Conservation (phyloP, 2,113 vertebrate species). For the Lepidothrix coronata region DNA sequence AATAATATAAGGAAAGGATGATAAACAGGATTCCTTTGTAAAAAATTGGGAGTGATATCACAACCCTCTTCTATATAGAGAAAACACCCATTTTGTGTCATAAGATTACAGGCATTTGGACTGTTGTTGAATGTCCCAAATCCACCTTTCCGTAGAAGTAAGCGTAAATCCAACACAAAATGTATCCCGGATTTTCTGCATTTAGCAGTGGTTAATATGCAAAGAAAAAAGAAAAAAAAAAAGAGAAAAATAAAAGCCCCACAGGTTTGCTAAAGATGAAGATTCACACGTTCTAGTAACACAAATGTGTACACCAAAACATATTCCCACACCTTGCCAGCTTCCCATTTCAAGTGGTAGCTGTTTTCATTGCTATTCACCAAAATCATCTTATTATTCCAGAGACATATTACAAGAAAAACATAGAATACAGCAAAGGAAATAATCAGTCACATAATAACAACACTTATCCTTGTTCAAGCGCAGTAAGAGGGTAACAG, state of each 20-base stretch:
- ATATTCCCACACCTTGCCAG: not conserved
- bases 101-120: not conserved
- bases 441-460: not conserved
- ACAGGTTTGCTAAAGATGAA: not conserved
- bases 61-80: not conserved
- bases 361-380: not conserved
- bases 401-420: not conserved
- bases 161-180: not conserved
- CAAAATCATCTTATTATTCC: not conserved
- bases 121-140: not conserved
- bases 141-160: not conserved
- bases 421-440: not conserved
- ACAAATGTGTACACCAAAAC: not conserved
- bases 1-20: not conserved
- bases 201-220: not conserved
- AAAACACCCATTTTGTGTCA: not conserved
- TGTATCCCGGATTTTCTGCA: fast-evolving
- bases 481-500: not conserved
- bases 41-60: not conserved
- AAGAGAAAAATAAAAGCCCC: fast-evolving
- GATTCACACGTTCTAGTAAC: not conserved
- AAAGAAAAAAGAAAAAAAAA: not conserved
- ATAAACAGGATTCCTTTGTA: not conserved
- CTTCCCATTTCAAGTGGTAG: not conserved
- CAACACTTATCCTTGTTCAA: not conserved